Evolutionary conservation across 1,140 invertebrate species (phyloP), one percentile per base, ranked within the genome.

Genomic region (Saccostrea cuccullata): DNA sequence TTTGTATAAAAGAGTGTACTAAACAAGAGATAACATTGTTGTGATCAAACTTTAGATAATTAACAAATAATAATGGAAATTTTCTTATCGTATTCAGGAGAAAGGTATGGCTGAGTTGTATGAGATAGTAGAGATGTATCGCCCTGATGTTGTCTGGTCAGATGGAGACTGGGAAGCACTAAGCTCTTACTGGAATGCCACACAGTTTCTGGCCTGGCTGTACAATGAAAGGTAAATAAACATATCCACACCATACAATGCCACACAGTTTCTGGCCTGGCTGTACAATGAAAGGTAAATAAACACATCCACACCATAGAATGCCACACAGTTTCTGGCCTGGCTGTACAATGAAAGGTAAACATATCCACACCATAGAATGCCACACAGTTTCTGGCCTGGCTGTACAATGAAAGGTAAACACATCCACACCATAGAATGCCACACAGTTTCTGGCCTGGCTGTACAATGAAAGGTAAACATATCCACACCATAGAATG

Each of bases 141-240:
- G 97, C 88, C 98, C 98, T 0, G 97, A 98, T 87, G 95, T 99
- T 0, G 94, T 99, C 23, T 99, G 98, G 98, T 98, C 98, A 0
- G 98, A 99, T 95, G 98, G 98, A 6, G 96, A 96, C 55, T 90
- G 88, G 90, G 86, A 89, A 1, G 90, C 91, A 3, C 5, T 36
- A 20, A 90, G 91, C 77, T 95, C 96, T 0, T 99, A 99, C 92
- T 99, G 96, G 96, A 95, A 95, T 58, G 94, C 94, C 0, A 95
- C 92, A 56, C 93, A 95, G 23, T 96, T 96, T 91, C 95, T 99
- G 2, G 97, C 98, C 13, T 99, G 98, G 98, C 95, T 99, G 0
- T 99, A 98, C 92, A 99, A 99, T 94, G 97, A 98, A 9, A 99
- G 98, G 95, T 96, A 97, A n/a, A n/a, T n/a, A n/a, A 47, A 92